Evolutionary conservation across 2,888 invertebrate species (phyloP).

Genomic region (Acanthococcus lagerstroemiae): DNA sequence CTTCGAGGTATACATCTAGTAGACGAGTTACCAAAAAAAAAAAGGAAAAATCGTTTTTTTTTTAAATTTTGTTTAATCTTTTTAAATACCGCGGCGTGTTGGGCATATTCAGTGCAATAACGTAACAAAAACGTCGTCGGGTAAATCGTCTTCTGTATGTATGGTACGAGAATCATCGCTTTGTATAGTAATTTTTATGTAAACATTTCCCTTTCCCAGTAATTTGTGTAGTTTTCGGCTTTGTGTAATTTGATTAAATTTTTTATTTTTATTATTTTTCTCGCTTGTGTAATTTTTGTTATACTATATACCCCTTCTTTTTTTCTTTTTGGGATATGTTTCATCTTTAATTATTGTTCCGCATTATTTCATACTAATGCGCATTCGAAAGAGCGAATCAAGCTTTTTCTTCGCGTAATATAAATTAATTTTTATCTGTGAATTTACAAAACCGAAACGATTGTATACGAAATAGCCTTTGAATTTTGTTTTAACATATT

Average conservation of each 20-base stretch:
- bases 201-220: no score
- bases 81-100: not conserved
- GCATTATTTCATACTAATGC: slow-evolving; percentile 2
- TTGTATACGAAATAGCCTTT: slow-evolving; percentile 29
- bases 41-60: not conserved
- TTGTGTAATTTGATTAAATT: no score
- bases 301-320: no score
- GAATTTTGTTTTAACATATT: slow-evolving; percentile 12
- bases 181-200: not conserved
- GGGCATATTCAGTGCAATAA: not conserved
- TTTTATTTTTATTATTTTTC: no score
- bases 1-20: not conserved
- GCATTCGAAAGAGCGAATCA: slow-evolving; percentile 12
- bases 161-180: no score
- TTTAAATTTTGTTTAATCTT: not conserved
- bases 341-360: slow-evolving; percentile 3
- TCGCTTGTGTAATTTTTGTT: no score
- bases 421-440: slow-evolving; percentile 16
- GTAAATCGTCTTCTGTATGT: slow-evolving; percentile 12
- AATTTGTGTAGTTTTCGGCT: no score
- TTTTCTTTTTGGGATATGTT: slow-evolving; percentile 10
- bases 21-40: slow-evolving; percentile 20
- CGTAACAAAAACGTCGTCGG: not conserved
- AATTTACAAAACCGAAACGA: slow-evolving; percentile 11
- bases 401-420: slow-evolving; percentile 14